These are phyloP conservation scores for Prietella phreatophila DNA, from an alignment of 2,113 vertebrate species.

Conservation along the genomic window DNA sequence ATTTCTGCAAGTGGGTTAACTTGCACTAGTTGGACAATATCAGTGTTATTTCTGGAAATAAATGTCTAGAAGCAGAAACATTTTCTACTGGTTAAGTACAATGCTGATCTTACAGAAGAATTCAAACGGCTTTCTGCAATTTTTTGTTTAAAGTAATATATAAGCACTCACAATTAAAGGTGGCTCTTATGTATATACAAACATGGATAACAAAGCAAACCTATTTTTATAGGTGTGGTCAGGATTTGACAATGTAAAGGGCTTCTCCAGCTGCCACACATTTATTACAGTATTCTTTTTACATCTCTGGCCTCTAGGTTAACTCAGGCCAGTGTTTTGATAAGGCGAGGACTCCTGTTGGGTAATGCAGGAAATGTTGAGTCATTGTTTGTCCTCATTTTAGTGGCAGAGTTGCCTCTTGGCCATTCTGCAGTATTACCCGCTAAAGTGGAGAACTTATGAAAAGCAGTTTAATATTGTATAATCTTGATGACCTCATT, in stretches of 20 bases:
- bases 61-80: neutral
- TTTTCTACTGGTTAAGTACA: neutral
- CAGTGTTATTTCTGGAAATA: neutral
- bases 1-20: conserved; percentile 7
- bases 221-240: neutral
- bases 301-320: neutral
- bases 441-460: neutral
- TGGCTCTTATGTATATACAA: neutral
- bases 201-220: neutral
- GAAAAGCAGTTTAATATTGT: neutral
- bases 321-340: neutral
- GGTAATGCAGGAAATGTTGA: conserved; percentile 2
- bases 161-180: neutral
- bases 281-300: neutral
- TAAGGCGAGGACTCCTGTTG: neutral
- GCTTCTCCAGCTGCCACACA: too few relatives aligned
- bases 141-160: neutral
- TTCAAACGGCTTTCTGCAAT: too few relatives aligned
- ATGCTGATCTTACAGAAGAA: neutral
- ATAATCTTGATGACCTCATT: neutral
- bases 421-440: neutral
- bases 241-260: neutral
- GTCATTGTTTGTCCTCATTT: conserved; percentile 34
- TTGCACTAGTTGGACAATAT: too few relatives aligned
- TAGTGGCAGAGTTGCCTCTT: conserved; percentile 6